phyloP scores from a whole-genome alignment of 1,140 invertebrate species.

The Drosophila ambigua region DNA sequence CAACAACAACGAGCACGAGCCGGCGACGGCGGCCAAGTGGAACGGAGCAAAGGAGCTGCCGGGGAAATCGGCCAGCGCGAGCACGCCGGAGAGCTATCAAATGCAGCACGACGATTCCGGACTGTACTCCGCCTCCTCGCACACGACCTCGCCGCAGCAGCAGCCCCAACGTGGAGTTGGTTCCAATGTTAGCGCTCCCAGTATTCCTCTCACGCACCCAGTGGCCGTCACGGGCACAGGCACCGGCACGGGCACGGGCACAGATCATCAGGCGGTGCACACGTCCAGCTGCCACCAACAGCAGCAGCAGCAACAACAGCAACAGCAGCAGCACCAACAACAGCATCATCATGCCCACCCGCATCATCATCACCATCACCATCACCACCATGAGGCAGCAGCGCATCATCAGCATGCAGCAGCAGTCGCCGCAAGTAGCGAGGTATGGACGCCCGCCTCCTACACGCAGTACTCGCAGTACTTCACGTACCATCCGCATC shows the following conservation, averaged over 20 bases:
- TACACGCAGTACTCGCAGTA: constrained; percentile 84
- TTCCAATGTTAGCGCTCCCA: constrained; percentile 63
- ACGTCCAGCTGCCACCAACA: constrained; percentile 61
- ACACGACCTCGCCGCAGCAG: constrained; percentile 78
- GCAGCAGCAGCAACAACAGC: constrained; percentile 49
- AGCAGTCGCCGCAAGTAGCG: constrained; percentile 56
- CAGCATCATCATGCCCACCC: constrained; percentile 55
- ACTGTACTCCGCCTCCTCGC: constrained; percentile 77
- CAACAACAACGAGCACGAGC: constrained; percentile 67
- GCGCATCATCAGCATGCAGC: constrained; percentile 38
- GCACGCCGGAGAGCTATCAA: constrained; percentile 74
- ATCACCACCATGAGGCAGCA: constrained; percentile 47
- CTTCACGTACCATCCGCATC: constrained; percentile 83
- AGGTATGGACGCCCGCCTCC: constrained; percentile 84
- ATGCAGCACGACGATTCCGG: constrained; percentile 81
- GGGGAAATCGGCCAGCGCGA: constrained; percentile 61
- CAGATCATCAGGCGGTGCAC: constrained; percentile 46
- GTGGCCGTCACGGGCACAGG: constrained; percentile 19
- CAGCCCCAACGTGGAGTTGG: constrained; percentile 62
- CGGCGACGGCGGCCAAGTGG: constrained; percentile 66
- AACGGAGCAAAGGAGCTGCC: constrained; percentile 69
- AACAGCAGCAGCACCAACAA: constrained; percentile 30
- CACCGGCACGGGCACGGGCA: constrained; percentile 51
- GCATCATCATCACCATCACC: constrained; percentile 48
- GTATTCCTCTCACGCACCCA: constrained; percentile 52